Percentiles rank a stretch among this genome's conserved stretches.
These are phyloP conservation scores for Sciurus niger DNA, from an alignment of 2,113 vertebrate species.

Conservation along the genomic window DNA sequence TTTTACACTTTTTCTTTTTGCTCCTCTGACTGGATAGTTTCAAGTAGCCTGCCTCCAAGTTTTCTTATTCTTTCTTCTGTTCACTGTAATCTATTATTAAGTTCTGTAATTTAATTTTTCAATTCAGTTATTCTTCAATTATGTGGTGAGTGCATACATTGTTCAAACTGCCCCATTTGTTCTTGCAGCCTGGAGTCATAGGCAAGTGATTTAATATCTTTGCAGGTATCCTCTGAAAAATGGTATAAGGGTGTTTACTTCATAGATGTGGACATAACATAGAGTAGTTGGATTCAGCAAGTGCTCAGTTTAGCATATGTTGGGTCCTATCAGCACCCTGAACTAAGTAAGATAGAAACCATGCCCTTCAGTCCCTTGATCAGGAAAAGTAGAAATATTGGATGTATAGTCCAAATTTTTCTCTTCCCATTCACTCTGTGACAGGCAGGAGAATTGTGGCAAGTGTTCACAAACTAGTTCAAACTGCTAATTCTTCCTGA, in stretches of 20 bases:
- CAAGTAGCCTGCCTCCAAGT: no score
- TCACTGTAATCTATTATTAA: not conserved
- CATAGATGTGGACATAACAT: no score
- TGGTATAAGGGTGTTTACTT: no score
- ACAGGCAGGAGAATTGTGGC: not conserved
- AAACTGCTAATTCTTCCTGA: not conserved
- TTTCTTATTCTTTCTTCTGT: not conserved
- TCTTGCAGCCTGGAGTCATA: no score
- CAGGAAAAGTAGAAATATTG: not conserved
- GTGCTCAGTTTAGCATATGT: no score
- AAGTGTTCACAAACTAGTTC: not conserved
- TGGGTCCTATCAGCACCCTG: not conserved
- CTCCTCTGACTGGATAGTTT: no score
- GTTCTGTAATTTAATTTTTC: no score
- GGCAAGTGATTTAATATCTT: no score
- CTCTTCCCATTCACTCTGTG: not conserved
- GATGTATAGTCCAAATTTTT: not conserved
- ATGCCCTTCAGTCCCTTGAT: not conserved
- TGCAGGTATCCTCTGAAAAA: no score
- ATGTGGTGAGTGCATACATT: not conserved
- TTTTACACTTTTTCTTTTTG: no score
- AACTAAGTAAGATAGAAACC: not conserved
- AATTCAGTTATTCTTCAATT: no score
- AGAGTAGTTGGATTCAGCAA: no score
- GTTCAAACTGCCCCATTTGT: not conserved